Conservation (phyloP, 2,113 vertebrate species). For the Carassius carassius region DNA sequence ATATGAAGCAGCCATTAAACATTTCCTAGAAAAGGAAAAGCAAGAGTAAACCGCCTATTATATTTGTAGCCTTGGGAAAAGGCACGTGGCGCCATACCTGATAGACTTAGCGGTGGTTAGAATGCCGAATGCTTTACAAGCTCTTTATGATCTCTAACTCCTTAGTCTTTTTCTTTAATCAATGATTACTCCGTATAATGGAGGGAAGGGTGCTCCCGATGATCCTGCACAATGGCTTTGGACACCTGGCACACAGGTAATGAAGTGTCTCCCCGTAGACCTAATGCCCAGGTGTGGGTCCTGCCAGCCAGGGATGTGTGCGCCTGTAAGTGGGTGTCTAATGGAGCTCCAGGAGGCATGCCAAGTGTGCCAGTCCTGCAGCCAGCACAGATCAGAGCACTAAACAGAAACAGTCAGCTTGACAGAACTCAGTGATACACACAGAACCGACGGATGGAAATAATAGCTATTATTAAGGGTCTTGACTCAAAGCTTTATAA, state of each 20-base stretch:
- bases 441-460: conserved; percentile 16
- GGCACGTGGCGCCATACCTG: conserved; percentile 68
- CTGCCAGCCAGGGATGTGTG: conserved; percentile 34
- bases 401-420: conserved; percentile 39
- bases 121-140: conserved; percentile 50
- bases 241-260: conserved; percentile 47
- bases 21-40: conserved; percentile 60
- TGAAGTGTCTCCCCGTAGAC: conserved; percentile 46
- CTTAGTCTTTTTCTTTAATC: conserved; percentile 53
- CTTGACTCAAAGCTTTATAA: conserved; percentile 16
- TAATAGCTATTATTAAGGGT: conserved; percentile 28
- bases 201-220: conserved; percentile 25
- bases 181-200: conserved; percentile 47
- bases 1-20: conserved; percentile 71
- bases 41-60: conserved; percentile 68
- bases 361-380: conserved; percentile 49
- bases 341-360: conserved; percentile 49
- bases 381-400: conserved; percentile 31
- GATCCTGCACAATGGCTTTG: conserved; percentile 13
- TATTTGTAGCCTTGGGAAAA: conserved; percentile 59
- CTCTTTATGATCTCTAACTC: conserved; percentile 54
- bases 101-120: conserved; percentile 52
- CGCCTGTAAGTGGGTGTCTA: conserved; percentile 47
- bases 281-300: conserved; percentile 47
- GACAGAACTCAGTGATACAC: conserved; percentile 19